A percentile compares a stretch with the other conserved stretches of the same genome.
phyloP scores from a whole-genome alignment of 2,888 invertebrate genomes.

The Euplagia quadripunctaria region DNA sequence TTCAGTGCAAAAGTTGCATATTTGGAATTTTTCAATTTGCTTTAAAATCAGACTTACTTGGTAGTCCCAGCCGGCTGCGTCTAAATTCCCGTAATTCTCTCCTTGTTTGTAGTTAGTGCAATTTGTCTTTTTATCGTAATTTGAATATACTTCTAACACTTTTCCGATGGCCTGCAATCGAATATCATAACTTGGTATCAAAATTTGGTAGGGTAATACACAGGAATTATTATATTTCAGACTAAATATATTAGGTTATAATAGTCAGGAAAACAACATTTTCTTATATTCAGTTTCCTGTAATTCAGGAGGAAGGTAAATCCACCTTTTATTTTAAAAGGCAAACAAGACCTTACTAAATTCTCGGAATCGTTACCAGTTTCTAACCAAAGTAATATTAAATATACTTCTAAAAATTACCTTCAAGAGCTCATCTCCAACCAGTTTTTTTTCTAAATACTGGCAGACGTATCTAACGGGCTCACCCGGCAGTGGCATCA shows the following conservation, averaged over 20 bases:
- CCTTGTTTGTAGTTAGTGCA: conserved; percentile 89
- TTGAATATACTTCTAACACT: conserved; percentile 92
- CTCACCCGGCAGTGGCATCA: conserved; percentile 93
- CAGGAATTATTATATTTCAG: neutral
- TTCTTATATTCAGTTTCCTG: no score
- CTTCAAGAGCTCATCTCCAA: conserved; percentile 85
- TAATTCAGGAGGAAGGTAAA: neutral
- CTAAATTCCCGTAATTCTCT: conserved; percentile 87
- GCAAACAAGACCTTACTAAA: no score
- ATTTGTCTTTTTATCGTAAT: conserved; percentile 91
- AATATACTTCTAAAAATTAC: conserved; percentile 50
- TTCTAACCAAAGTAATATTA: neutral
- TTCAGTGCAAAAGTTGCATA: no score
- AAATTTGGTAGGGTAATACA: neutral
- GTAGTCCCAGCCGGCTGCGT: conserved; percentile 92
- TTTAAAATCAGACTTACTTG: conserved; percentile 86
- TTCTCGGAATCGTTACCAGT: neutral
- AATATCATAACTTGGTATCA: conserved; percentile 40
- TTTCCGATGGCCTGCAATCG: conserved; percentile 86
- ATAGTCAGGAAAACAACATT: neutral
- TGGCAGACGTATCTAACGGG: conserved; percentile 91
- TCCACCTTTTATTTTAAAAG: no score
- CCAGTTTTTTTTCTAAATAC: conserved; percentile 79
- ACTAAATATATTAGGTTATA: neutral
- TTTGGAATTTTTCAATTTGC: neutral